Conservation (phyloP, 2,797 vertebrate species). For the Typhlichthys subterraneus region DNA sequence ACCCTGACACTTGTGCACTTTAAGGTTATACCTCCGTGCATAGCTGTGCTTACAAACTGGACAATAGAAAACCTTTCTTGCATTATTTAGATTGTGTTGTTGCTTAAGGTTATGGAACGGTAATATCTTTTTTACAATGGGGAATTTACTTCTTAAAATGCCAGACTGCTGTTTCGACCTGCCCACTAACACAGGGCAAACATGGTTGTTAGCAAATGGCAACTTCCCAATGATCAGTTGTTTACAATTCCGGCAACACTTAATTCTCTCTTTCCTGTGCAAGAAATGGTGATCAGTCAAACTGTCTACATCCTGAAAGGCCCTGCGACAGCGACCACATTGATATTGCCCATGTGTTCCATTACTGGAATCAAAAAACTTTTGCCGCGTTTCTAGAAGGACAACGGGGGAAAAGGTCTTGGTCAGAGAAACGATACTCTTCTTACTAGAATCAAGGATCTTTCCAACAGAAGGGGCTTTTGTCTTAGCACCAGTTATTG, state of each 20-base stretch:
- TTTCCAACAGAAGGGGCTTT: slow-evolving; percentile 63
- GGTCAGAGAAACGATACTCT: slow-evolving; percentile 71
- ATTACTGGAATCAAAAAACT: slow-evolving; percentile 62
- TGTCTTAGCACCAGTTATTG: slow-evolving; percentile 56
- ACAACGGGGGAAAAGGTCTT: slow-evolving; percentile 80
- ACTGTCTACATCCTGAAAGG: slow-evolving; percentile 73
- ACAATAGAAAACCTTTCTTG: slow-evolving; percentile 71
- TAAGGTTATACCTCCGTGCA: slow-evolving; percentile 75
- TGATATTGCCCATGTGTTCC: slow-evolving; percentile 69
- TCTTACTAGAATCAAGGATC: slow-evolving; percentile 65
- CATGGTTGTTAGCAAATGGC: slow-evolving; percentile 71
- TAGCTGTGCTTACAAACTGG: slow-evolving; percentile 78
- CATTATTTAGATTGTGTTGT: slow-evolving; percentile 15
- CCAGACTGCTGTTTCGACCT: slow-evolving; percentile 24
- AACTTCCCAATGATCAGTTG: slow-evolving; percentile 74
- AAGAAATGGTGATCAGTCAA: slow-evolving; percentile 80
- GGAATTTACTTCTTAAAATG: slow-evolving; percentile 36
- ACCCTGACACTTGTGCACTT: slow-evolving; percentile 76
- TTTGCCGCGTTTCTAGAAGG: slow-evolving; percentile 79
- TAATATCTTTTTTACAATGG: slow-evolving; percentile 45
- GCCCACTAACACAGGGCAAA: slow-evolving; percentile 60
- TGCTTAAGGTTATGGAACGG: slow-evolving; percentile 55
- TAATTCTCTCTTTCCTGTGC: slow-evolving; percentile 80
- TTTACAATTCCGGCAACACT: slow-evolving; percentile 78
- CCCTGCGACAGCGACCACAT: slow-evolving; percentile 76